These are phyloP conservation scores for Danaus plexippus DNA, from an alignment of 1,140 invertebrate genomes.

Conservation along the genomic window DNA sequence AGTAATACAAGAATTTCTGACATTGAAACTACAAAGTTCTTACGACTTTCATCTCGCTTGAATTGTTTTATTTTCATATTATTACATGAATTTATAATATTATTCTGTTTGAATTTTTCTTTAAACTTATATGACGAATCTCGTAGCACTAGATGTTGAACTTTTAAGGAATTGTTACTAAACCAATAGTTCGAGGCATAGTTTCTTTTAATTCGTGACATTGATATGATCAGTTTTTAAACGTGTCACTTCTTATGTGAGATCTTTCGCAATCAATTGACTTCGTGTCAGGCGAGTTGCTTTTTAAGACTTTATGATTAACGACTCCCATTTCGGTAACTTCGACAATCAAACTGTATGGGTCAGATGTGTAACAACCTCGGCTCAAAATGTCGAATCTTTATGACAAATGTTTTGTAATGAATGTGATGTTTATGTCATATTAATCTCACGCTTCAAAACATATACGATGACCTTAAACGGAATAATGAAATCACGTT, in stretches of 20 bases:
- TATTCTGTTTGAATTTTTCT: too few species aligned
- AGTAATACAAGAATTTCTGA: constrained; percentile 26
- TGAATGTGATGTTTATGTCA: constrained; percentile 2
- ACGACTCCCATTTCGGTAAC: constrained; percentile 41
- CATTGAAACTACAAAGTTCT: constrained; percentile 6
- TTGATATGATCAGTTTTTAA: constrained; percentile 19
- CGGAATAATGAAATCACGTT: too few species aligned
- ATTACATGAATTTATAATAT: too few species aligned
- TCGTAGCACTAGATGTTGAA: too few species aligned
- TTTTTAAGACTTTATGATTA: constrained; percentile 37
- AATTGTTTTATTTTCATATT: too few species aligned
- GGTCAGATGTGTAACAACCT: too few species aligned
- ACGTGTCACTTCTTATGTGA: constrained; percentile 14
- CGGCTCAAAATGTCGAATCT: too few species aligned
- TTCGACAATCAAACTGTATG: constrained; percentile 20
- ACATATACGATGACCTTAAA: too few species aligned
- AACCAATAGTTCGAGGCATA: constrained; percentile 1
- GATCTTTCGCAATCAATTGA: constrained; percentile 28
- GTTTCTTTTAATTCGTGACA: constrained; percentile 16
- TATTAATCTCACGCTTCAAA: too few species aligned
- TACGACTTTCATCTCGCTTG: too few species aligned
- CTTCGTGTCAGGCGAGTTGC: constrained; percentile 40
- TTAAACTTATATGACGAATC: too few species aligned
- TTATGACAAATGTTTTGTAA: constrained; percentile 6
- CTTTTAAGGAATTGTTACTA: too few species aligned